phyloP scores from a whole-genome alignment of 2,888 invertebrate genomes.

The Lymantria monacha region DNA sequence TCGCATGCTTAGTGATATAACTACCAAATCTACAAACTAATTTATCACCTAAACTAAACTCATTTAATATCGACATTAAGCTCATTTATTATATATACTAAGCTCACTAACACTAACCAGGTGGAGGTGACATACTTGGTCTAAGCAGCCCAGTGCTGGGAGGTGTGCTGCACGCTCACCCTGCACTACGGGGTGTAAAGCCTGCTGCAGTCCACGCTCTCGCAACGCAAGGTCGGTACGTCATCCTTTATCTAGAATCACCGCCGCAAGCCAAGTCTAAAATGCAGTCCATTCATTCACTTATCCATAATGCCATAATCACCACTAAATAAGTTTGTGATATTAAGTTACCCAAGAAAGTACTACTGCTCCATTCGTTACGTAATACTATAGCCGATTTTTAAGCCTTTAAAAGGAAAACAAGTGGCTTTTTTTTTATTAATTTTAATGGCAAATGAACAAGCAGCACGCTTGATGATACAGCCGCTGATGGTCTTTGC shows the following conservation, averaged over 20 bases:
- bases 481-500: too few relatives aligned
- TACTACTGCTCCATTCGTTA: too few relatives aligned
- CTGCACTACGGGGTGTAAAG: constrained; percentile 85
- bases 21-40: neutral
- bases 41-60: constrained; percentile 19
- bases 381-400: too few relatives aligned
- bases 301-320: too few relatives aligned
- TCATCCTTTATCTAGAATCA: constrained; percentile 46
- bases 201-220: constrained; percentile 75
- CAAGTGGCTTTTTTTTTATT: too few relatives aligned
- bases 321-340: too few relatives aligned
- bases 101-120: constrained; percentile 42
- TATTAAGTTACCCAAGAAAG: too few relatives aligned
- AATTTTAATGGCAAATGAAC: too few relatives aligned
- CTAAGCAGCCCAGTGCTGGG: constrained; percentile 71
- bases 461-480: too few relatives aligned
- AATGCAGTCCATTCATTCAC: neutral
- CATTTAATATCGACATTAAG: constrained; percentile 17
- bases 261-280: neutral
- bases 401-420: too few relatives aligned
- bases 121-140: constrained; percentile 77
- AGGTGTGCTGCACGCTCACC: constrained; percentile 81
- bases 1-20: neutral
- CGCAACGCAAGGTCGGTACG: constrained; percentile 80
- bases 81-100: constrained; percentile 15